phyloP scores from a whole-genome alignment of 2,113 vertebrate species.

The Anseranas semipalmata region DNA sequence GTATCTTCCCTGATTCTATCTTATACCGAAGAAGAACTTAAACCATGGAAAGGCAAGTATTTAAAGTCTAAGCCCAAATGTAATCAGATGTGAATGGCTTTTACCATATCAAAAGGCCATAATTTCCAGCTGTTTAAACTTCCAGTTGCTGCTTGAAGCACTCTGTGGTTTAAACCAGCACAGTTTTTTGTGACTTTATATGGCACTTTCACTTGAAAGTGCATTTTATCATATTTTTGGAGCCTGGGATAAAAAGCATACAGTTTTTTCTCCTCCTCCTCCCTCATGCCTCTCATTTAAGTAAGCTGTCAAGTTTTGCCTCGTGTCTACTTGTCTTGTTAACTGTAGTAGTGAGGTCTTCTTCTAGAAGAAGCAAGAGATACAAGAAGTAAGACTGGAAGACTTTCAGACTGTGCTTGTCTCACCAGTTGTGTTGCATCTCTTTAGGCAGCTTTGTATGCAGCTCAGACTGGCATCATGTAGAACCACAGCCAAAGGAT shows the following conservation, averaged over 20 bases:
- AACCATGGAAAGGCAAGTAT: neutral
- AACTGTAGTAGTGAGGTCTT: neutral
- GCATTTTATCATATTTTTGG: neutral
- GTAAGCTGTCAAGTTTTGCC: neutral
- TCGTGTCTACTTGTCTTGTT: neutral
- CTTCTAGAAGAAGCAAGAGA: neutral
- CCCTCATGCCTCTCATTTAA: neutral
- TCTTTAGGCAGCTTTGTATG: neutral
- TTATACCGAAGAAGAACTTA: neutral
- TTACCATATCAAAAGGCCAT: neutral
- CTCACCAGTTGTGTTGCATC: neutral
- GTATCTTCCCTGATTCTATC: neutral
- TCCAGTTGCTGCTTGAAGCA: neutral
- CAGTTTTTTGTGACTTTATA: neutral
- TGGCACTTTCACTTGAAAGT: neutral
- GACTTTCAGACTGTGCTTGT: neutral
- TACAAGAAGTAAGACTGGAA: neutral
- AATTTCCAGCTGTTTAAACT: neutral
- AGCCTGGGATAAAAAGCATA: neutral
- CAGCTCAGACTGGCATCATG: neutral
- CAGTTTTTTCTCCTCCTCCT: neutral
- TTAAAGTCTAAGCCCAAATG: conserved; percentile 2
- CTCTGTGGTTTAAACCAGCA: neutral
- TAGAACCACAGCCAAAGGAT: neutral
- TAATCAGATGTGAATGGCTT: neutral